phyloP scores from a whole-genome alignment of 2,888 invertebrate species.

The Eristalis arbustorum region DNA sequence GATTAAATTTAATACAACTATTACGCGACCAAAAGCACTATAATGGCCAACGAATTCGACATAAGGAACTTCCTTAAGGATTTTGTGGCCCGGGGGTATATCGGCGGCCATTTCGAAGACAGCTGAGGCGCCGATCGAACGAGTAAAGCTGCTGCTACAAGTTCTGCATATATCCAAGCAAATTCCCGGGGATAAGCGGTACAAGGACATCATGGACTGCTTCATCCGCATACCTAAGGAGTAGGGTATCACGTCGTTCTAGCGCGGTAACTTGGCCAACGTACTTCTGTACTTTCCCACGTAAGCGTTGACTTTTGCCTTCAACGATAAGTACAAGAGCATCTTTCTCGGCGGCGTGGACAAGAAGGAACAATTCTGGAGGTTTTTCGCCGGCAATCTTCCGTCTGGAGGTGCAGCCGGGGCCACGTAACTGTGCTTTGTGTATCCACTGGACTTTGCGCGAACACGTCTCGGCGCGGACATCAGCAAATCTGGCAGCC shows the following conservation, averaged over 20 bases:
- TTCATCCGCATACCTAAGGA: constrained; percentile 89
- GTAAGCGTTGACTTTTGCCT: constrained; percentile 94
- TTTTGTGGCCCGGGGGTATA: constrained; percentile 91
- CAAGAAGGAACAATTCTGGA: constrained; percentile 92
- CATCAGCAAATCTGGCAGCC: constrained; percentile 88
- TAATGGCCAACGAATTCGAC: neutral
- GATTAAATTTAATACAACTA: neutral
- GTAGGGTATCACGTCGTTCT: constrained; percentile 89
- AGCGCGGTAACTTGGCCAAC: constrained; percentile 95
- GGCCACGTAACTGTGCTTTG: constrained; percentile 93
- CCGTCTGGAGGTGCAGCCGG: constrained; percentile 95
- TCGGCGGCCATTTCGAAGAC: constrained; percentile 95
- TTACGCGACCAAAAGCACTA: no score
- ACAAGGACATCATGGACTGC: constrained; percentile 91
- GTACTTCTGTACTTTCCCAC: constrained; percentile 95
- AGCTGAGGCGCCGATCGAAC: constrained; percentile 93
- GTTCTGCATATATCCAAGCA: constrained; percentile 94
- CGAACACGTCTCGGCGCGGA: constrained; percentile 90
- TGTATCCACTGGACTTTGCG: constrained; percentile 95
- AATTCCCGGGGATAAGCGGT: constrained; percentile 88
- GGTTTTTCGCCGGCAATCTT: constrained; percentile 90
- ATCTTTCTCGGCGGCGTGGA: constrained; percentile 83
- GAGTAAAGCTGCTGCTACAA: constrained; percentile 93
- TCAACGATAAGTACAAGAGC: constrained; percentile 93
- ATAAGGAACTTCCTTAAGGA: constrained; percentile 86